Base-by-base conservation (phyloP, 2,888 invertebrate genomes). In the Lathronympha strigana region DNA sequence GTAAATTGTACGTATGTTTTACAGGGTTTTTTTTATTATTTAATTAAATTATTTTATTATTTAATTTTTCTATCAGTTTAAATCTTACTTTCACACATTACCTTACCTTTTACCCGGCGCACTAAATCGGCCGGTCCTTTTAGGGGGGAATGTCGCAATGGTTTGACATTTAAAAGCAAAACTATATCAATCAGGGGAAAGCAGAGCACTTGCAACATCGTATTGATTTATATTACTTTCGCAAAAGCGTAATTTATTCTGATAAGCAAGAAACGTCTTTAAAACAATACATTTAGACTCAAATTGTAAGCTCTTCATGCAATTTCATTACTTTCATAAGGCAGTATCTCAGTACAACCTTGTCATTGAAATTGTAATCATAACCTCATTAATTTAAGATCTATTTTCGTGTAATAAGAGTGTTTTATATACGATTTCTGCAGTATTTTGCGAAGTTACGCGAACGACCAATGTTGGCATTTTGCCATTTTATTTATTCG, bases 181-280 rank as follows among this genome's bases (percentile, higher is more conserved):
- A 57, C 57, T 57, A 57, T 57, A 57, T 57, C 57, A 57, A 57
- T 57, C 57, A 57, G 43, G 57, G 31, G 57, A 57, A 57, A 57
- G 57, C 57, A 31, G 57, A 43, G 51, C 51, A 53, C 2, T 57
- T 57, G 43, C 57, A 31, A 57, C 57, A 57, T 45, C 57, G 43
- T 31, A 57, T 57, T 45, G 57, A 45, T 45, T 31, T 21, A 31
- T 28, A 45, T 57, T 57, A 57, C 57, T 57, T 57, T 45, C 57
- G 31, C 31, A 43, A 57, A 57, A 31, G 28, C n/a, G 13, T 19
- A 55, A 4, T 38, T 23, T 36, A 21, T 13, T 15, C 5, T 1
- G 13, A 4, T 11, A 25, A 11, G 2, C 25, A 25, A 31, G 23
- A 33, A 9, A 15, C 1, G 13, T 8, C 57, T 19, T 45, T 31